Conservation (phyloP, 2,888 invertebrate species). For the Hydrotaea diabolus region DNA sequence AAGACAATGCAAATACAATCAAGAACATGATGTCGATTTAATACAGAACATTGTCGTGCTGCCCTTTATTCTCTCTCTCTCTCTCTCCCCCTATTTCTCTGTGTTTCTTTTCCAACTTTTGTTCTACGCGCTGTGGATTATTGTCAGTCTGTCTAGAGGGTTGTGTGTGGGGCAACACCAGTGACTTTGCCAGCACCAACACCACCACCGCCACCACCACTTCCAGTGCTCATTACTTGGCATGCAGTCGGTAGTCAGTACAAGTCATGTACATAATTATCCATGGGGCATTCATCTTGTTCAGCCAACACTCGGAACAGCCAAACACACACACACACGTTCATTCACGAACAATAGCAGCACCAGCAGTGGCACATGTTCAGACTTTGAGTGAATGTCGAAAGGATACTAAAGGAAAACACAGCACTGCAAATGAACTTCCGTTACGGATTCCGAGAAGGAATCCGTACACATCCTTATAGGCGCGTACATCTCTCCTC, state of each 20-base stretch:
- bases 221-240: slow-evolving; percentile 4
- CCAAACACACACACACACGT: slow-evolving; percentile 9
- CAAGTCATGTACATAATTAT: slow-evolving; percentile 38
- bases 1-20: slow-evolving; percentile 58
- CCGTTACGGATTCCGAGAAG: slow-evolving; percentile 54
- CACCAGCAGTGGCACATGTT: slow-evolving; percentile 16
- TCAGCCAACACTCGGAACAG: slow-evolving; percentile 43
- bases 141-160: background rate
- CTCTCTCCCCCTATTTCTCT: slow-evolving; percentile 3
- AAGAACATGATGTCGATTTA: slow-evolving; percentile 55
- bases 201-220: background rate
- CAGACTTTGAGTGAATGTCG: slow-evolving; percentile 24
- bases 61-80: too few relatives aligned
- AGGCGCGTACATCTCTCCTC: background rate
- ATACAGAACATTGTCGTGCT: slow-evolving; percentile 44
- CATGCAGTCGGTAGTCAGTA: slow-evolving; percentile 1
- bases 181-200: background rate
- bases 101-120: background rate
- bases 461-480: slow-evolving; percentile 23
- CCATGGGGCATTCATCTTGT: slow-evolving; percentile 64
- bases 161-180: too few relatives aligned
- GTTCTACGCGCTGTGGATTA: background rate
- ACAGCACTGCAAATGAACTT: slow-evolving; percentile 63
- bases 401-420: slow-evolving; percentile 55
- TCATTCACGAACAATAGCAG: slow-evolving; percentile 28